Conservation (phyloP, 2,113 vertebrate genomes). For the Eurypyga helias region DNA sequence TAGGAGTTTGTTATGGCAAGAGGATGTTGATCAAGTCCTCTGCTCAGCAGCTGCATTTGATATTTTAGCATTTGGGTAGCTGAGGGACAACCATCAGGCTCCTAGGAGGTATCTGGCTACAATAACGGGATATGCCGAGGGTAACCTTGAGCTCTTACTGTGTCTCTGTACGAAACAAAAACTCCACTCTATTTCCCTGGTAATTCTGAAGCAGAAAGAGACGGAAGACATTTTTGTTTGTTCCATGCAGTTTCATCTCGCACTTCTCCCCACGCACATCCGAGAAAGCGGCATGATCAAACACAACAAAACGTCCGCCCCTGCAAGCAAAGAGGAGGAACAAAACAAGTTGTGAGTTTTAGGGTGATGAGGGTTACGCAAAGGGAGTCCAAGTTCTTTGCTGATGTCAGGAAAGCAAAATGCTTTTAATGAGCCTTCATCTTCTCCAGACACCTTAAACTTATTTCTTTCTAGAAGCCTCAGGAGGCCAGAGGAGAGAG, state of each 20-base stretch:
- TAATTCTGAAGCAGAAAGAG: conserved; percentile 82
- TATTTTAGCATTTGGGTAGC: background rate
- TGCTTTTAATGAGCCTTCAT: background rate
- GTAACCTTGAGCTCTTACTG: conserved; percentile 81
- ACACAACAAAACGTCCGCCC: conserved; percentile 88
- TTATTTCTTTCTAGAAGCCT: background rate
- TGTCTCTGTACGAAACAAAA: conserved; percentile 89
- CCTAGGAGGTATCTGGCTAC: background rate
- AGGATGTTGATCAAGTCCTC: background rate
- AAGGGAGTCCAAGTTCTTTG: background rate
- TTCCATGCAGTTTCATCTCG: conserved; percentile 89
- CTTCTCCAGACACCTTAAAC: background rate
- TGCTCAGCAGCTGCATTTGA: background rate
- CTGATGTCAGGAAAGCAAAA: background rate
- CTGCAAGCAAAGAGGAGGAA: conserved; percentile 62
- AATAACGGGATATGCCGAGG: background rate
- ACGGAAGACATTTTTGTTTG: conserved; percentile 91
- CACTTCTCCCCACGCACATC: conserved; percentile 90
- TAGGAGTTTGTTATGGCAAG: background rate
- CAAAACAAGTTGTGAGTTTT: background rate
- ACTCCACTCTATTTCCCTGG: conserved; percentile 74
- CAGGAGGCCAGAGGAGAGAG: background rate
- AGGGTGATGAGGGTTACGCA: background rate
- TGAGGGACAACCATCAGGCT: background rate
- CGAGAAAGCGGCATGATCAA: conserved; percentile 87